Base-by-base conservation (phyloP, 2,888 invertebrate species). In the Athripsodes cinereus region DNA sequence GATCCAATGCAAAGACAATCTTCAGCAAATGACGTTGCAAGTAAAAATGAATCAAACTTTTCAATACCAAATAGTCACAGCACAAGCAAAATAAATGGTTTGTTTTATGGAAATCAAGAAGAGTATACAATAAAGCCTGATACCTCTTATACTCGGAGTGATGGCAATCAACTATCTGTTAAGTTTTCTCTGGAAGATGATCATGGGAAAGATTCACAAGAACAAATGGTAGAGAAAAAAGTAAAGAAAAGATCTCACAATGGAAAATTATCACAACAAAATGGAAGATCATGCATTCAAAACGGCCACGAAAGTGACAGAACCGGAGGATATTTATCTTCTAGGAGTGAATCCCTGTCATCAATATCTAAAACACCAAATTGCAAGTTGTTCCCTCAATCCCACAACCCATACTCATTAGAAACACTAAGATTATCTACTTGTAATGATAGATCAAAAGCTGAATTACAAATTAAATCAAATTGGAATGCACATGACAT, bases 311-410 rank as follows among this genome's bases (percentile, higher is more conserved):
- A 63, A 13, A 40, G 31, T 11, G 61, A 61, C 6, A 52, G 54
- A 51, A 59, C 61, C 40, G 54, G 53, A 5, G 59, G 61, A 52
- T 60, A 63, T 49, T 22, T 46, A 13, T 59, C 51, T 22, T 63
- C 63, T 13, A 61, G 56, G 35, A 63, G 61, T 48, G 63, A 61
- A 54, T 63, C 61, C 6, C 21, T 61, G 20, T 51, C 60, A 3
- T 61, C 61, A 5, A 61, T 61, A 21, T 47, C 61, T 10, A 63
- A 63, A 55, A 55, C 52, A 16, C 52, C 57, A 35, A 58, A 55
- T 26, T 52, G 47, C 44, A 52, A 46, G 11, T 26, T 52, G 5
- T 53, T 34, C 13, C 18, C 58, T n/a, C 40, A 40, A 8, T 40
- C 46, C 5, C 26, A 50, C n/a, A 57, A 57, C 31, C 53, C 51